A percentile compares a stretch with the other conserved stretches of the same genome.
Evolutionary conservation across 2,888 invertebrate genomes (phyloP).

Genomic region (Polyommatus iphigenia): DNA sequence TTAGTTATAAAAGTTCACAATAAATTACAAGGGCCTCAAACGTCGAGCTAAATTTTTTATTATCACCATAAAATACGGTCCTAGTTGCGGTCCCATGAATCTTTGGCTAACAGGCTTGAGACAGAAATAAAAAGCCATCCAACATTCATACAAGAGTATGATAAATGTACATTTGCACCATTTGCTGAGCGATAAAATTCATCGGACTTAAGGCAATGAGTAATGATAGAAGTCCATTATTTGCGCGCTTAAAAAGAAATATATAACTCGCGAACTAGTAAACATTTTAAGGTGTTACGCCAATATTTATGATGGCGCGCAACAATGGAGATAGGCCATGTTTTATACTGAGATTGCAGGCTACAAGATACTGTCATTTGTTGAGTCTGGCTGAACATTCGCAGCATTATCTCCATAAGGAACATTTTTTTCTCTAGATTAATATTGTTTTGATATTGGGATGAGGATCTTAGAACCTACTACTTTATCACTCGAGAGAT

Average conservation of each 20-base stretch:
- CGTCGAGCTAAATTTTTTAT: background rate
- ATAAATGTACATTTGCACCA: background rate
- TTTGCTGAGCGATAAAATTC: conserved; percentile 21
- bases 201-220: background rate
- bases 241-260: background rate
- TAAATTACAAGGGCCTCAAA: conserved; percentile 1
- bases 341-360: background rate
- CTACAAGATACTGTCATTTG: background rate
- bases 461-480: no score
- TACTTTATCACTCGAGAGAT: no score
- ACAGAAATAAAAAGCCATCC: background rate
- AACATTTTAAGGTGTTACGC: background rate
- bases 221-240: conserved; percentile 2
- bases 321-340: background rate
- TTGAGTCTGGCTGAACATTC: background rate
- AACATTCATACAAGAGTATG: conserved; percentile 17
- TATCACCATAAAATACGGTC: conserved; percentile 2
- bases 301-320: background rate
- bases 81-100: background rate
- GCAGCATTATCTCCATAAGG: background rate
- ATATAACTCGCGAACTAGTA: background rate
- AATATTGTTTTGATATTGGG: background rate
- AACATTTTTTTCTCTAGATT: background rate
- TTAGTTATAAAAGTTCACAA: conserved; percentile 3
- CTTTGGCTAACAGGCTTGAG: background rate